These are phyloP conservation scores for Anolis carolinensis DNA, from an alignment of 2,113 vertebrate genomes.

Conservation along the genomic window DNA sequence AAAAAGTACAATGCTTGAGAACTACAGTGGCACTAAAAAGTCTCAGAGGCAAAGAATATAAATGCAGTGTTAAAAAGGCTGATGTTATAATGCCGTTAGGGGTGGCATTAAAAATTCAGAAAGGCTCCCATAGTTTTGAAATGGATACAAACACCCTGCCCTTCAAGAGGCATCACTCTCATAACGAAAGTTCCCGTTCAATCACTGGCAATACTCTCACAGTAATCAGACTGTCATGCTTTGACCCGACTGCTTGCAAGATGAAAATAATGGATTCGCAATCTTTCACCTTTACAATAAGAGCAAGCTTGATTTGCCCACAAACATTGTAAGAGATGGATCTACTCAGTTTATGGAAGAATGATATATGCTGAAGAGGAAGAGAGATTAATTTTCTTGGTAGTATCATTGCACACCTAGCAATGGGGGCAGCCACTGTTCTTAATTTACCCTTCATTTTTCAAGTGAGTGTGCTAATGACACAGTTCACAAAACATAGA, in stretches of 20 bases:
- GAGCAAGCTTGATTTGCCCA: not conserved
- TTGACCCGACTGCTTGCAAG: not conserved
- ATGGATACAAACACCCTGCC: not conserved
- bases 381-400: not conserved
- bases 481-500: not conserved
- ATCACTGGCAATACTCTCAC: slow-evolving; percentile 1
- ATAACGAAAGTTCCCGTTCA: not conserved
- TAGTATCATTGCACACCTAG: not conserved
- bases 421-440: not conserved
- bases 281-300: not conserved
- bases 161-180: not conserved
- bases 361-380: not conserved
- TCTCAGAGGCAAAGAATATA: not conserved
- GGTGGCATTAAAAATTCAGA: not conserved
- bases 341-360: not conserved
- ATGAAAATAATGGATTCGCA: slow-evolving; percentile 1
- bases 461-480: not conserved
- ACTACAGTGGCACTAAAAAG: not conserved
- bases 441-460: not conserved
- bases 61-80: too few relatives aligned
- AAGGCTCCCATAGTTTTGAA: too few relatives aligned
- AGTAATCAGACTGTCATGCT: not conserved
- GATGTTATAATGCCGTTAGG: not conserved
- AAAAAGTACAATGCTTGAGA: not conserved
- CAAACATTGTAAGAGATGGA: not conserved